phyloP scores from a whole-genome alignment of 2,797 vertebrate genomes.

The Erpetoichthys calabaricus region DNA sequence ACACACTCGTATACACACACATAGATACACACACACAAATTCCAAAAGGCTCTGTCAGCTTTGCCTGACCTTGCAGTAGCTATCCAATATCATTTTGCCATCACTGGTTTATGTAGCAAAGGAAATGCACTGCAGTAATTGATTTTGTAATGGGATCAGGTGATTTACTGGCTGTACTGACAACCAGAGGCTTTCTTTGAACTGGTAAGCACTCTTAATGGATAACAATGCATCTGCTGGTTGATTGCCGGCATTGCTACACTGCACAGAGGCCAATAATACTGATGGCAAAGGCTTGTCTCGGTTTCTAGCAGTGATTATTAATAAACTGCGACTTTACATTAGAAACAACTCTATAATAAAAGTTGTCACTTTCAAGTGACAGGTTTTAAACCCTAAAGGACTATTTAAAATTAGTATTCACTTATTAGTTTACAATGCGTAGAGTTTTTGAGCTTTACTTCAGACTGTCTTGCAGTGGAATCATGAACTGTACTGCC shows the following conservation, averaged over 20 bases:
- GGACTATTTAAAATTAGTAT: too few relatives aligned
- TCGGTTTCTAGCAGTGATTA: too few relatives aligned
- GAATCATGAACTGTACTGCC: too few relatives aligned
- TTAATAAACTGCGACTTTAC: too few relatives aligned
- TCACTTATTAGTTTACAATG: too few relatives aligned
- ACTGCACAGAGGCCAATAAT: background rate
- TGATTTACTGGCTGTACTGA: conserved; percentile 78
- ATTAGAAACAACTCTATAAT: too few relatives aligned
- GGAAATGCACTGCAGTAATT: conserved; percentile 72
- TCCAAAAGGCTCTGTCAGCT: conserved; percentile 7
- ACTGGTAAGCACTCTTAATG: conserved; percentile 54
- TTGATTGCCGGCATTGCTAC: conserved; percentile 30
- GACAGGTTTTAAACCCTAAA: too few relatives aligned
- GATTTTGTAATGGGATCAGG: conserved; percentile 89
- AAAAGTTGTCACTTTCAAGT: too few relatives aligned
- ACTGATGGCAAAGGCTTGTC: background rate
- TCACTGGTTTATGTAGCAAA: conserved; percentile 53
- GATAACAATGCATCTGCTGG: conserved; percentile 57
- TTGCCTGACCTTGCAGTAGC: conserved; percentile 54
- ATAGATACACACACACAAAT: background rate
- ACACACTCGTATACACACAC: too few relatives aligned
- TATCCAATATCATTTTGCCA: conserved; percentile 59
- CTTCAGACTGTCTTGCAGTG: too few relatives aligned
- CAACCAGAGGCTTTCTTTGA: conserved; percentile 70
- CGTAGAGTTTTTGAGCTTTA: too few relatives aligned